A percentile compares a stretch with the other conserved stretches of the same genome.
These are phyloP conservation scores for Bruchidius siliquastri DNA, from an alignment of 2,888 invertebrate species.

Conservation along the genomic window DNA sequence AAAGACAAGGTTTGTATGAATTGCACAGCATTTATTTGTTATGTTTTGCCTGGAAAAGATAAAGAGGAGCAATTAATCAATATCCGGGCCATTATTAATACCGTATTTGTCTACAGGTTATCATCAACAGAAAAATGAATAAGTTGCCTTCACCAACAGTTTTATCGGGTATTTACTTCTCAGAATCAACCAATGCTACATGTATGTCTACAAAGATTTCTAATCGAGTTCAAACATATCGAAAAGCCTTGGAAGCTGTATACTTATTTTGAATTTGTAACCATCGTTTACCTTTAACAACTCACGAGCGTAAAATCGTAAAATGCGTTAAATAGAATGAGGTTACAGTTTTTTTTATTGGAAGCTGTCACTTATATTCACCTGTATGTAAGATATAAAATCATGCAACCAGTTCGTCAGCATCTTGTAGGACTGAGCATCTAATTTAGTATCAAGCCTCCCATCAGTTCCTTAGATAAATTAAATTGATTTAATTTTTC, in stretches of 20 bases:
- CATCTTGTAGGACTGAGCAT: too few species aligned
- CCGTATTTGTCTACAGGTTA: neutral
- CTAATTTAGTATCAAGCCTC: too few species aligned
- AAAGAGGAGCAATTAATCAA: neutral
- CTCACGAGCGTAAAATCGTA: neutral
- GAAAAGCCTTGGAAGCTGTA: conserved; percentile 1
- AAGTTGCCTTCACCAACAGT: neutral
- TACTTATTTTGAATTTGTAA: neutral
- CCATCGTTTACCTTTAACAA: neutral
- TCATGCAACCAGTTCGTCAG: too few species aligned
- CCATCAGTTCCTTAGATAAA: too few species aligned
- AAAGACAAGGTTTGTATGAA: too few species aligned
- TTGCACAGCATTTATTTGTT: neutral
- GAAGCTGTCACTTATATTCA: too few species aligned
- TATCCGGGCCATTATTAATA: neutral
- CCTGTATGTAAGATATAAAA: too few species aligned
- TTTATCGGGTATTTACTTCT: neutral
- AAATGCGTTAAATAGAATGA: neutral
- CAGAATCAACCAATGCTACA: neutral
- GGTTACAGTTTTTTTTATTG: neutral
- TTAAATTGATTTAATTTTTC: too few species aligned
- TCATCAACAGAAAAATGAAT: neutral
- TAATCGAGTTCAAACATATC: neutral
- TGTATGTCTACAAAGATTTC: neutral
- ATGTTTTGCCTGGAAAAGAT: neutral